Evolutionary conservation across 2,888 invertebrate genomes (phyloP).

Genomic region (Chloroclystis v-ata): DNA sequence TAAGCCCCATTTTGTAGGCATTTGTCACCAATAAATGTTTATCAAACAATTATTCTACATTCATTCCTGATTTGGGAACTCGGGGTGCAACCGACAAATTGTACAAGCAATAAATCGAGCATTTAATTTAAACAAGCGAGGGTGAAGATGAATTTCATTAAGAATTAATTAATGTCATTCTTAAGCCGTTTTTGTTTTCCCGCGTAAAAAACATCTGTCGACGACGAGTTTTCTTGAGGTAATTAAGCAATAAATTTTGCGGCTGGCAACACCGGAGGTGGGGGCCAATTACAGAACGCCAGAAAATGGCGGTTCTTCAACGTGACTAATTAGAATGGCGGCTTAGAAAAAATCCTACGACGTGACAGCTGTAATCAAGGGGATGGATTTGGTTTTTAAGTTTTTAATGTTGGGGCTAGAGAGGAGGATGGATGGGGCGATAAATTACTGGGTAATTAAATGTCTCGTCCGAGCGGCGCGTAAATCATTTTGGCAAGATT

Average conservation of each 20-base stretch:
- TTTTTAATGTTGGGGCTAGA: slow-evolving; percentile 53
- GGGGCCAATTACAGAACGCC: slow-evolving; percentile 69
- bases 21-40: slow-evolving; percentile 67
- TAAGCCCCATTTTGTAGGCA: slow-evolving; percentile 45
- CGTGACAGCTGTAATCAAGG: slow-evolving; percentile 77
- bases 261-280: slow-evolving; percentile 72
- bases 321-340: slow-evolving; percentile 72
- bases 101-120: slow-evolving; percentile 74
- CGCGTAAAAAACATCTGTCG: slow-evolving; percentile 76
- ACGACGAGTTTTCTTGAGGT: slow-evolving; percentile 76
- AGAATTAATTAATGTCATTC: slow-evolving; percentile 79
- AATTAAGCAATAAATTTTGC: slow-evolving; percentile 79
- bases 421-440: slow-evolving; percentile 67
- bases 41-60: slow-evolving; percentile 60
- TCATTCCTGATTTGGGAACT: slow-evolving; percentile 37
- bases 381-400: slow-evolving; percentile 62
- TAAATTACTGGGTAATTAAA: slow-evolving; percentile 75
- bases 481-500: slow-evolving; percentile 42
- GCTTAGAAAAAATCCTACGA: slow-evolving; percentile 75
- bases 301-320: slow-evolving; percentile 68
- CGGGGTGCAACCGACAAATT: slow-evolving; percentile 67
- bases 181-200: slow-evolving; percentile 76
- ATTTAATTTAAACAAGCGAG: slow-evolving; percentile 73
- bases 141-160: slow-evolving; percentile 79
- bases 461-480: slow-evolving; percentile 50